These are phyloP conservation scores for Cavia aperea DNA, from an alignment of 2,113 vertebrate genomes.

Conservation along the genomic window DNA sequence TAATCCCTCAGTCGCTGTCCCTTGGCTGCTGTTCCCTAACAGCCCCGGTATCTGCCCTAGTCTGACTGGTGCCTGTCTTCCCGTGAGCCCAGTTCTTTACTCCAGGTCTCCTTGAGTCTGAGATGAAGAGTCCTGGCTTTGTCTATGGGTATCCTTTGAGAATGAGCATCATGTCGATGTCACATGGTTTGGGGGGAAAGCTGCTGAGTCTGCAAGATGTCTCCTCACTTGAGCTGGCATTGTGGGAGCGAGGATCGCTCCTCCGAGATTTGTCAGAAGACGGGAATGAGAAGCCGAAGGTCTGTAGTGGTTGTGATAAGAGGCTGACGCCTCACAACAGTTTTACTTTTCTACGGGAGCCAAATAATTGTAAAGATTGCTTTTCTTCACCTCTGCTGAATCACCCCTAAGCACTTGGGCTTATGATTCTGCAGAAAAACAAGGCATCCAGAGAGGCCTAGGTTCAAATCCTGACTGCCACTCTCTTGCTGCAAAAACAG, in stretches of 20 bases:
- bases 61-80: not conserved
- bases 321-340: not conserved
- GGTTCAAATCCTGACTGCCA: not conserved
- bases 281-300: slow-evolving; percentile 6
- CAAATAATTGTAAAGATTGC: not conserved
- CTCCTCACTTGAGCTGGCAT: not conserved
- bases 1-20: not conserved
- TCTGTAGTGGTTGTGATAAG: not conserved
- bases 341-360: slow-evolving; percentile 27
- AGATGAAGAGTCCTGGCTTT: not conserved
- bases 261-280: not conserved
- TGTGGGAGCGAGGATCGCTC: not conserved
- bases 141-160: not conserved
- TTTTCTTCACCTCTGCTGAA: not conserved
- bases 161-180: fast-evolving
- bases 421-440: not conserved
- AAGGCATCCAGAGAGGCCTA: not conserved
- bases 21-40: not conserved
- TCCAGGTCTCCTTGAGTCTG: not conserved
- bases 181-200: not conserved
- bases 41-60: not conserved
- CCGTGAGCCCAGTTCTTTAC: not conserved
- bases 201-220: not conserved
- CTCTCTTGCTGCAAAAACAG: not conserved
- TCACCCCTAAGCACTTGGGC: not conserved